phyloP scores from a whole-genome alignment of 1,140 invertebrate species.

The Sycobia sp. region DNA sequence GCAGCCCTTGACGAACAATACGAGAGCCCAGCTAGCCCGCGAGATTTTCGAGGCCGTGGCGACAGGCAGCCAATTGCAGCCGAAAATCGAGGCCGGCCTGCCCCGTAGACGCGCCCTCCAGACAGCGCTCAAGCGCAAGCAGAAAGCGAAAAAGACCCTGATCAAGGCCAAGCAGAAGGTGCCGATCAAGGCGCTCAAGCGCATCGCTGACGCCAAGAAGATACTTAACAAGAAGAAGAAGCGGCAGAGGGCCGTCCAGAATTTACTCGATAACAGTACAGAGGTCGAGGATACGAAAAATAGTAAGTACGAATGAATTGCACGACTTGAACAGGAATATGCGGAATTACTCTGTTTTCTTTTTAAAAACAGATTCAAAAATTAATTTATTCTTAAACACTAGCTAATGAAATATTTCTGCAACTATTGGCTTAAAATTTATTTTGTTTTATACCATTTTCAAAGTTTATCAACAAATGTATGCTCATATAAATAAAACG shows the following conservation, averaged over 20 bases:
- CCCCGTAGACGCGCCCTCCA: constrained; percentile 55
- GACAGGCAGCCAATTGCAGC: constrained; percentile 50
- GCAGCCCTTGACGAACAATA: constrained; percentile 27
- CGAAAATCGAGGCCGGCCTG: constrained; percentile 53
- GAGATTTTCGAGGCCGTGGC: constrained; percentile 49
- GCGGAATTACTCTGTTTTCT: too few relatives aligned
- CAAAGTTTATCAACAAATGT: too few relatives aligned
- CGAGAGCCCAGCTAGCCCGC: constrained; percentile 50
- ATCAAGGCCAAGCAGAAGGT: constrained; percentile 56
- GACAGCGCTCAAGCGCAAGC: constrained; percentile 50
- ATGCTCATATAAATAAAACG: too few relatives aligned
- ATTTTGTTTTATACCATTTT: too few relatives aligned
- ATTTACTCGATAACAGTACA: neutral
- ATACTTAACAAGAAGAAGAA: constrained; percentile 43
- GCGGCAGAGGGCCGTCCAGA: constrained; percentile 3
- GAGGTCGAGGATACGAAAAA: constrained; percentile 27
- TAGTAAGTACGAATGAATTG: constrained; percentile 24
- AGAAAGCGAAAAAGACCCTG: constrained; percentile 49
- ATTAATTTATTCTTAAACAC: too few relatives aligned
- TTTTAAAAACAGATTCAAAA: too few relatives aligned
- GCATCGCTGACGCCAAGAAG: constrained; percentile 48
- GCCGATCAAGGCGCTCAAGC: constrained; percentile 50
- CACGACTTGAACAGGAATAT: too few relatives aligned
- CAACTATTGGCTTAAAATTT: too few relatives aligned
- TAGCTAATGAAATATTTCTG: too few relatives aligned